Base-by-base conservation (phyloP, 2,797 vertebrate genomes). In the Protosalanx chinensis region DNA sequence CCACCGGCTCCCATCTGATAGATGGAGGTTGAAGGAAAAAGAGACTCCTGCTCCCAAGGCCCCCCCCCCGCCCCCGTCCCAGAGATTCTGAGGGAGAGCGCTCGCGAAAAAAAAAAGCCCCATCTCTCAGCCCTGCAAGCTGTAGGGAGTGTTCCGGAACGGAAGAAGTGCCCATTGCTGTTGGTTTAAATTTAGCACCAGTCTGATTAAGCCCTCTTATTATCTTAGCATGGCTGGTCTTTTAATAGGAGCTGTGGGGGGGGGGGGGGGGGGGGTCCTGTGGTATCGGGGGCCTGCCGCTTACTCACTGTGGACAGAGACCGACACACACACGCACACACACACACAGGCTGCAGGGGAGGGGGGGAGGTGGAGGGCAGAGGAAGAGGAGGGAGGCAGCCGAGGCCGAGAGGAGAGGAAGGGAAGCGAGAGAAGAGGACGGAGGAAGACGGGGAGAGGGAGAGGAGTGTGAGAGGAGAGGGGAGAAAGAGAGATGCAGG, bases 151-250 rank as follows among this genome's bases (percentile, higher is more conserved):
- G 32, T 30, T 56, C 49, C 65, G 32, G 51, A 68, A 20, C n/a
- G 18, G 51, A 58, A 33, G 51, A 57, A 68, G 29, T 30, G 56
- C 51, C 27, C 51, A 35, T 23, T 35, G 29, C 30, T 57, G 51
- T 56, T 68, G 27, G 53, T 58, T 33, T 57, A 68, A 68, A 57
- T 57, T 68, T 56, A 37, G 66, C 27, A 58, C 30, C 66, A n/a
- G 46, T 57, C 30, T 68, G 51, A 68, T 57, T 57, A 68, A 57
- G 15, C 51, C 51, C 66, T 68, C 51, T 33, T 68, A 20, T 68
- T 57, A 23, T 29, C 66, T 57, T 57, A 57, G 66, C 66, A 68
- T 57, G 51, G n/a, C 51, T 57, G 7, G 53, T 27, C 66, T 58
- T 57, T 68, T 35, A 32, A 68, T 35, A 68, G 51, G 29, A 35